Evolutionary conservation across 2,797 vertebrate species (phyloP).

Genomic region (Hapalemur alaotrensis): DNA sequence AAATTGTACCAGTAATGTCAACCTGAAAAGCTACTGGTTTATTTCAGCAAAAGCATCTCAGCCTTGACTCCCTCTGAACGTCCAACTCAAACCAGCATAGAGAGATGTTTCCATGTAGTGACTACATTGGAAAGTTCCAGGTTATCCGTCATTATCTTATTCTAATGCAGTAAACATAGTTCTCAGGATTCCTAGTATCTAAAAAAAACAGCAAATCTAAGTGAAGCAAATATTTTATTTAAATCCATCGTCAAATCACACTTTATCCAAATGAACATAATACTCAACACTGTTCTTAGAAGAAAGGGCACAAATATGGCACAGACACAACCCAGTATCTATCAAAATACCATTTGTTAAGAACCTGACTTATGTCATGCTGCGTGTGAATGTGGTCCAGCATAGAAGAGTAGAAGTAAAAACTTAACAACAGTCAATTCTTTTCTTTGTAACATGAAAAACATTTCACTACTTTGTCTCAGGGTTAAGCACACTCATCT

Average conservation of each 20-base stretch:
- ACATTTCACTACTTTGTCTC: not conserved
- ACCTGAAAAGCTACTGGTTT: not conserved
- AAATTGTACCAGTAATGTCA: slow-evolving; percentile 59
- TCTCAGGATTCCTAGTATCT: slow-evolving; percentile 35
- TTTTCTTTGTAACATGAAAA: slow-evolving; percentile 19
- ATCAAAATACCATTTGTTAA: slow-evolving; percentile 63
- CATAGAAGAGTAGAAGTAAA: slow-evolving; percentile 35
- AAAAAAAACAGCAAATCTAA: slow-evolving; percentile 74
- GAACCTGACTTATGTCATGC: slow-evolving; percentile 18
- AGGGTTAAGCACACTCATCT: not conserved
- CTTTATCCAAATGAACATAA: slow-evolving; percentile 70
- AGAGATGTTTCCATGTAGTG: no score
- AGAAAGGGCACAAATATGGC: slow-evolving; percentile 57
- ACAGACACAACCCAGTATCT: slow-evolving; percentile 59
- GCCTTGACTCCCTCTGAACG: not conserved
- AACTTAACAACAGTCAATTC: not conserved
- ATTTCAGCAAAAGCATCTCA: not conserved
- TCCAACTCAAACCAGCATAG: not conserved
- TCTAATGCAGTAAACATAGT: not conserved
- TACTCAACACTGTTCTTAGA: slow-evolving; percentile 63
- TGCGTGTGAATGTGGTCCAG: not conserved
- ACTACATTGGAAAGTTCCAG: not conserved
- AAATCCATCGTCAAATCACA: slow-evolving; percentile 75
- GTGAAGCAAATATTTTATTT: slow-evolving; percentile 79
- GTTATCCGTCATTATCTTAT: not conserved